phyloP scores from a whole-genome alignment of 2,797 vertebrate genomes.

The Gobionotothen gibberifrons region DNA sequence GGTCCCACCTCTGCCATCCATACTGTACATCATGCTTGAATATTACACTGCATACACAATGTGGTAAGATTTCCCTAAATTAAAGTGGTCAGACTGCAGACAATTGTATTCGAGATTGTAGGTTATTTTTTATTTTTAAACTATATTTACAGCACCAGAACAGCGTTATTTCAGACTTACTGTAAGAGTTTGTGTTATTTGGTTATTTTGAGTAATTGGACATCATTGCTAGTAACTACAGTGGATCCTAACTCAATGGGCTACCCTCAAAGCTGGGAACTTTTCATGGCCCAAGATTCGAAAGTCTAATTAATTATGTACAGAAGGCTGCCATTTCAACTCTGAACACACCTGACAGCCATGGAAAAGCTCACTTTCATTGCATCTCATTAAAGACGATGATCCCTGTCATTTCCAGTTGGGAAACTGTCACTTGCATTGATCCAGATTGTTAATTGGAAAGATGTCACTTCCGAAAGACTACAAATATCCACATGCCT shows the following conservation, averaged over 20 bases:
- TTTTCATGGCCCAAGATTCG: not conserved
- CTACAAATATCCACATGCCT: not conserved
- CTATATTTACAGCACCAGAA: not conserved
- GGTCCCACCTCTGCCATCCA: too few species aligned
- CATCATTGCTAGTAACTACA: not conserved
- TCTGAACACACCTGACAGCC: constrained; percentile 50
- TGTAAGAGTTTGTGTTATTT: not conserved
- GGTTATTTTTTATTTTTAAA: not conserved
- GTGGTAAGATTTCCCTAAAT: not conserved
- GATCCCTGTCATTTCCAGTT: constrained; percentile 54
- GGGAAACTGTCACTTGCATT: constrained; percentile 16
- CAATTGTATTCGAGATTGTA: not conserved
- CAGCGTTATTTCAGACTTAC: not conserved
- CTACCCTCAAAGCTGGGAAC: not conserved
- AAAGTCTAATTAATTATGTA: not conserved
- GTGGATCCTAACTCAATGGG: too few species aligned
- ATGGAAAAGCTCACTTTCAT: constrained; percentile 47
- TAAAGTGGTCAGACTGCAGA: not conserved
- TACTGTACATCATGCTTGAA: not conserved
- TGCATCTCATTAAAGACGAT: constrained; percentile 32
- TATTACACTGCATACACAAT: too few species aligned
- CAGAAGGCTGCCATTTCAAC: not conserved
- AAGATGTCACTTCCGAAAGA: constrained; percentile 1
- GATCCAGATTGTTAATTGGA: constrained; percentile 18
- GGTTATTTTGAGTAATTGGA: not conserved